A percentile compares a stretch with the other conserved stretches of the same genome.
Conservation (phyloP, 2,888 invertebrate species). For the Eilema griseolum region DNA sequence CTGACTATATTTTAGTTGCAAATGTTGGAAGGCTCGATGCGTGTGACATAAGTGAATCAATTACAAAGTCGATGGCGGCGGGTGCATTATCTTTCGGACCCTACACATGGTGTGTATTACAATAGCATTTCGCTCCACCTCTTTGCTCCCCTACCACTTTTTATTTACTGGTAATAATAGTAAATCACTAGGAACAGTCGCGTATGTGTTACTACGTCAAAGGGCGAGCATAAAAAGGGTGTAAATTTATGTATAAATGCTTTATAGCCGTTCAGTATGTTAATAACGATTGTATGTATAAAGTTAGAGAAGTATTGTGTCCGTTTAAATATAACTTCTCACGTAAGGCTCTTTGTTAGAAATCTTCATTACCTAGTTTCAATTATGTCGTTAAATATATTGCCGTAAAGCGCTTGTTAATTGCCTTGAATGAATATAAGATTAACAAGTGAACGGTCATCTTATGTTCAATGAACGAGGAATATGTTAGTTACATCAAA, state of each 20-base stretch:
- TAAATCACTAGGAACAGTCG: constrained; percentile 80
- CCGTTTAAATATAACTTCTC: constrained; percentile 36
- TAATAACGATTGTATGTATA: constrained; percentile 56
- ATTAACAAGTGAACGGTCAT: constrained; percentile 9
- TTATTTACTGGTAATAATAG: constrained; percentile 86
- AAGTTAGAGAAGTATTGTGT: constrained; percentile 48
- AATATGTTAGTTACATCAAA: not conserved
- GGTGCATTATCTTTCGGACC: constrained; percentile 79
- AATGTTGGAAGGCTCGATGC: constrained; percentile 56
- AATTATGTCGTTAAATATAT: constrained; percentile 18
- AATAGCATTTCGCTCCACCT: constrained; percentile 85
- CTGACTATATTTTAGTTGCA: constrained; percentile 35
- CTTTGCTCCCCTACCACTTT: constrained; percentile 86
- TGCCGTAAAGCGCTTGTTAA: constrained; percentile 15
- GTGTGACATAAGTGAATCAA: constrained; percentile 82
- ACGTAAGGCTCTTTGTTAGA: constrained; percentile 21
- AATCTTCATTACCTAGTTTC: constrained; percentile 18
- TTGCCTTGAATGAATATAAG: constrained; percentile 10
- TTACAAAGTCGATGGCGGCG: constrained; percentile 77
- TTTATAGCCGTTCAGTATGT: constrained; percentile 49
- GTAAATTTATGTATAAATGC: constrained; percentile 69
- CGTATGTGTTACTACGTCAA: constrained; percentile 71
- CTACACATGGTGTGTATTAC: constrained; percentile 73
- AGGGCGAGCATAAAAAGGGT: constrained; percentile 73
- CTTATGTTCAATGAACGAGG: constrained; percentile 1